phyloP scores from a whole-genome alignment of 2,888 invertebrate species.

The Athalia rosae region DNA sequence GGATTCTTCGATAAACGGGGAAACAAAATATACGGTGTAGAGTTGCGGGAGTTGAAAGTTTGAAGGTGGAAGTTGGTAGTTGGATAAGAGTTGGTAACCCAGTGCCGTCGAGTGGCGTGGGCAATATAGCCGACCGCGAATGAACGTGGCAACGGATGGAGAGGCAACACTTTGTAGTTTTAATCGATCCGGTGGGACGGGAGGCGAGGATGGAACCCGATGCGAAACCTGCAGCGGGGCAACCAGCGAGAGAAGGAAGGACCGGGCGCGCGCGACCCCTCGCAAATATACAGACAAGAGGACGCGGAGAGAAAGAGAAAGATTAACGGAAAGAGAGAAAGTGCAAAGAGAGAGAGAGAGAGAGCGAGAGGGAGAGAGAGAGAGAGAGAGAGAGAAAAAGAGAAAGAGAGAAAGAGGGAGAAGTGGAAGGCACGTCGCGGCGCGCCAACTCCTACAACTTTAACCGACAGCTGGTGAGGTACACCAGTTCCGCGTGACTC shows the following conservation, averaged over 20 bases:
- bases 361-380: background rate
- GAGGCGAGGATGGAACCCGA: conserved; percentile 58
- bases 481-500: conserved; percentile 54
- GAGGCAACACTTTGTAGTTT: conserved; percentile 71
- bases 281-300: conserved; percentile 21
- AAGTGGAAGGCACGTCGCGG: conserved; percentile 60
- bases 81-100: conserved; percentile 67
- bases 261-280: background rate
- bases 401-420: conserved; percentile 49
- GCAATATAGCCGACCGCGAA: conserved; percentile 71
- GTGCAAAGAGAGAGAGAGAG: conserved; percentile 17
- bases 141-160: conserved; percentile 67
- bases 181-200: conserved; percentile 69
- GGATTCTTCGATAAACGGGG: conserved; percentile 60
- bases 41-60: conserved; percentile 44
- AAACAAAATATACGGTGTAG: conserved; percentile 40
- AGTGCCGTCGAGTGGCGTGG: conserved; percentile 60
- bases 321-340: background rate
- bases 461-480: conserved; percentile 66
- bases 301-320: background rate
- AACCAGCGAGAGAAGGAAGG: conserved; percentile 55
- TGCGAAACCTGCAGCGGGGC: conserved; percentile 51
- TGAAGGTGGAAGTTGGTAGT: conserved; percentile 53
- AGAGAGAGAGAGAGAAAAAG: conserved; percentile 36
- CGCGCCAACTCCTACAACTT: conserved; percentile 70